Conservation (phyloP, 2,113 vertebrate species). For the Pao palembangensis region DNA sequence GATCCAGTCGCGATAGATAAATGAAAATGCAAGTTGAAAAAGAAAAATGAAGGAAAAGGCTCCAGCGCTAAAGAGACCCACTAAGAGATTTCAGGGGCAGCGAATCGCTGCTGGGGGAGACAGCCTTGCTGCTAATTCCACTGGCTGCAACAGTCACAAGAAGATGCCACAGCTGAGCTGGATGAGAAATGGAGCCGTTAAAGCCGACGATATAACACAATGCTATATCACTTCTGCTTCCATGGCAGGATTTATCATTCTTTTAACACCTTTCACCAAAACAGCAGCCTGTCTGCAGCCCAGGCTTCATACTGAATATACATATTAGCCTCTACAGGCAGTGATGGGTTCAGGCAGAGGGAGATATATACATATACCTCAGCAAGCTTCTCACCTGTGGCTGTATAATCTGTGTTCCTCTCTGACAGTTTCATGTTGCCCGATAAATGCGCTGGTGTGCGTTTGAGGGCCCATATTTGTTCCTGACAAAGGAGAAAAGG, state of each 20-base stretch:
- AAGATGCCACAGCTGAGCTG: constrained; percentile 46
- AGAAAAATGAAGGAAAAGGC: constrained; percentile 22
- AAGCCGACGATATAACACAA: constrained; percentile 58
- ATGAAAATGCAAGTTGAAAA: background rate
- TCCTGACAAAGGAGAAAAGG: too few species aligned
- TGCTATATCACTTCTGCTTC: constrained; percentile 56
- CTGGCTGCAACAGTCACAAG: constrained; percentile 44
- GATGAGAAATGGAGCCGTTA: constrained; percentile 56
- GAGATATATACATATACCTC: too few species aligned
- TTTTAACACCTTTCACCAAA: constrained; percentile 49
- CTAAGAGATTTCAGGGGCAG: constrained; percentile 19
- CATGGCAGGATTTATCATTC: constrained; percentile 53
- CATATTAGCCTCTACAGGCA: constrained; percentile 4
- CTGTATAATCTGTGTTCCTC: too few species aligned
- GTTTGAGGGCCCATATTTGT: too few species aligned
- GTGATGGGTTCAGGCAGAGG: too few species aligned
- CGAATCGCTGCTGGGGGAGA: constrained; percentile 38
- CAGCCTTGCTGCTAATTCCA: constrained; percentile 54
- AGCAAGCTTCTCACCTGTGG: too few species aligned
- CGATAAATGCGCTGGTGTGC: too few species aligned
- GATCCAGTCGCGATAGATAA: background rate
- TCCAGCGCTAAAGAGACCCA: constrained; percentile 13
- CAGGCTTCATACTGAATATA: constrained; percentile 36
- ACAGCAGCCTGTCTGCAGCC: constrained; percentile 27
- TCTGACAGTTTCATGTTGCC: too few species aligned